Base-by-base conservation (phyloP, 2,797 vertebrate species). In the Sciaenops ocellatus region DNA sequence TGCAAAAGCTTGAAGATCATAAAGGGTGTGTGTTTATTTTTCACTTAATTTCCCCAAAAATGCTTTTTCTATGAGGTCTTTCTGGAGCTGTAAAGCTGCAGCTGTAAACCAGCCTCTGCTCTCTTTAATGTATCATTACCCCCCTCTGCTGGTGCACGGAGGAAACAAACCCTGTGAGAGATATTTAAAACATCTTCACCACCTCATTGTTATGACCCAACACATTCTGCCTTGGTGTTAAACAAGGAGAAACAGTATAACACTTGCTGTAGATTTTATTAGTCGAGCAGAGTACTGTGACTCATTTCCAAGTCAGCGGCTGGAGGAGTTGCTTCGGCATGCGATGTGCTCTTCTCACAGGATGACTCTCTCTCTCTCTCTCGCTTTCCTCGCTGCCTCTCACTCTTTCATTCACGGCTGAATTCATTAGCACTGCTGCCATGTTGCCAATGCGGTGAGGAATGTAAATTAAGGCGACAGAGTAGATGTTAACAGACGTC, bases 161-260 rank as follows among this genome's bases (percentile, higher is more conserved):
- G 18, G 87, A 62, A 90, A 73, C 63, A 72, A 52, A 48, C 72
- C 47, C 62, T 30, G 24, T 3, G 17, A 20, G 47, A 69, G 46
- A 69, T 74, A 86, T 90, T 90, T 76, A 85, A 90, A 90, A 91
- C 83, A 89, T 88, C 87, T 90, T 90, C 80, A 89, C 88, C 89
- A 66, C 83, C 92, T 91, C 90, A 86, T 92, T 91, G 90, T 91
- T 91, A 90, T 89, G 85, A 90, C 87, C 90, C 77, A 84, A 88
- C 87, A 90, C 90, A 90, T 90, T 88, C 83, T 82, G 89, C 74
- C 86, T 76, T 64, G 22, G 91, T 90, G 91, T 91, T 88, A 91
- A 90, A 93, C 91, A 92, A 87, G 88, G 74, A 89, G 88, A 85
- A 86, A 89, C 88, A 90, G 86, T 83, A 73, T 76, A 90, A 90